A percentile compares a stretch with the other conserved stretches of the same genome.
These are phyloP conservation scores for Ranitomeya variabilis DNA, from an alignment of 2,113 vertebrate species.

Conservation along the genomic window DNA sequence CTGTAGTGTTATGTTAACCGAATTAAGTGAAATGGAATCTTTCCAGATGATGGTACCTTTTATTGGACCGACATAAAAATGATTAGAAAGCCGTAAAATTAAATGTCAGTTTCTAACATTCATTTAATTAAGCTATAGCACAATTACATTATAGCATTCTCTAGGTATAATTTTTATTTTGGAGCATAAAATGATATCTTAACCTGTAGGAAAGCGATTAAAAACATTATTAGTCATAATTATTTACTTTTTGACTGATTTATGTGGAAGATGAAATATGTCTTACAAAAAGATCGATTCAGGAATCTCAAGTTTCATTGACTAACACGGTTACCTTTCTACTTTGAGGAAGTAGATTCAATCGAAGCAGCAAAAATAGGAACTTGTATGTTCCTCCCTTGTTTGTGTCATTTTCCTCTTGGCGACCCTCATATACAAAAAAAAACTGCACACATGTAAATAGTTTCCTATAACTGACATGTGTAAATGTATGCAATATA, in stretches of 20 bases:
- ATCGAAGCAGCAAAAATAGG: not conserved
- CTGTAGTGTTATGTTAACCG: constrained; percentile 36
- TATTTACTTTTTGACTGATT: constrained; percentile 33
- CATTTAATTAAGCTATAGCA: constrained; percentile 51
- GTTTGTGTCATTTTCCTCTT: no score
- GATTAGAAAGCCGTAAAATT: constrained; percentile 57
- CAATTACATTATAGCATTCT: constrained; percentile 39
- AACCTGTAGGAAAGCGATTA: constrained; percentile 42
- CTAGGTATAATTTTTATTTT: constrained; percentile 48
- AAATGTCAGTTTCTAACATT: constrained; percentile 55
- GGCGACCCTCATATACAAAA: no score
- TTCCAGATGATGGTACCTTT: constrained; percentile 51
- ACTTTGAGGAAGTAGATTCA: not conserved
- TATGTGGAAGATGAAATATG: constrained; percentile 14
- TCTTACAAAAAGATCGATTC: not conserved
- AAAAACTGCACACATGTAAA: no score
- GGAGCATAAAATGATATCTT: constrained; percentile 47
- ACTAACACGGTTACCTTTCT: not conserved
- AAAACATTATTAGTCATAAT: constrained; percentile 44
- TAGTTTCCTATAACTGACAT: no score
- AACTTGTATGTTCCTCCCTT: not conserved
- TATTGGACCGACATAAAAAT: constrained; percentile 57
- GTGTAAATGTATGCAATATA: no score
- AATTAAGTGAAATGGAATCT: constrained; percentile 52
- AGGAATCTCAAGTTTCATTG: not conserved